Conservation (phyloP, 1,140 invertebrate species). For the Neoseiulus cucumeris region DNA sequence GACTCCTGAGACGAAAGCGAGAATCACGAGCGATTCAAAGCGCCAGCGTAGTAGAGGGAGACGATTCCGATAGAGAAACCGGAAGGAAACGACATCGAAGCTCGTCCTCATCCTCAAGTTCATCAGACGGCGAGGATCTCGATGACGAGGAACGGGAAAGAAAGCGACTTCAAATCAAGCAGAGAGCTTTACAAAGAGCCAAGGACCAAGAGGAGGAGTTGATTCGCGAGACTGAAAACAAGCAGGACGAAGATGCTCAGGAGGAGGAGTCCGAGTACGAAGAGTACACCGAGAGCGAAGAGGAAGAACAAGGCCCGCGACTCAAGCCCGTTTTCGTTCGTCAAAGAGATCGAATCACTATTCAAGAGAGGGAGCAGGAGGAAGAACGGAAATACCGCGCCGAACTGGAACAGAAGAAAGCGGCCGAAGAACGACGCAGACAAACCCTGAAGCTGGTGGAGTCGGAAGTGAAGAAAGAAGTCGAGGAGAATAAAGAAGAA, state of each 20-base stretch:
- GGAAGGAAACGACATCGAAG: neutral
- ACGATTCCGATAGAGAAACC: neutral
- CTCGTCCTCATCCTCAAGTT: neutral
- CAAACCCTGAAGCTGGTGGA: constrained; percentile 79
- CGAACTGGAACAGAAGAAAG: constrained; percentile 50
- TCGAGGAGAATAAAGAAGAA: constrained; percentile 29
- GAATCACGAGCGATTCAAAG: neutral
- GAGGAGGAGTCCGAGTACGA: constrained; percentile 57
- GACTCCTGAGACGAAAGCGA: constrained; percentile 21
- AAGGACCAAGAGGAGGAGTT: constrained; percentile 18
- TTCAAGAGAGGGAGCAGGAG: constrained; percentile 80
- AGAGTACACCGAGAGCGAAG: constrained; percentile 32
- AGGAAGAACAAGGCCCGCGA: constrained; percentile 41
- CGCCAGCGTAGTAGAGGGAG: constrained; percentile 4
- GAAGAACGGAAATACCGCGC: constrained; percentile 58
- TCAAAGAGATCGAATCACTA: constrained; percentile 78
- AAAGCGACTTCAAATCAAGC: constrained; percentile 25
- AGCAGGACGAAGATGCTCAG: constrained; percentile 20
- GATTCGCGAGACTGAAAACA: constrained; percentile 8
- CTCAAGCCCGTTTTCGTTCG: constrained; percentile 93
- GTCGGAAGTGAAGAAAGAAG: constrained; percentile 59
- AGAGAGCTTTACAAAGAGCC: constrained; percentile 36
- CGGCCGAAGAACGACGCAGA: constrained; percentile 54
- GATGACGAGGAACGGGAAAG: constrained; percentile 44
- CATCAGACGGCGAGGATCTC: constrained; percentile 18